Evolutionary conservation across 1,140 invertebrate genomes (phyloP), one percentile per base, ranked within the genome.

Genomic region (Diorhabda sublineata): DNA sequence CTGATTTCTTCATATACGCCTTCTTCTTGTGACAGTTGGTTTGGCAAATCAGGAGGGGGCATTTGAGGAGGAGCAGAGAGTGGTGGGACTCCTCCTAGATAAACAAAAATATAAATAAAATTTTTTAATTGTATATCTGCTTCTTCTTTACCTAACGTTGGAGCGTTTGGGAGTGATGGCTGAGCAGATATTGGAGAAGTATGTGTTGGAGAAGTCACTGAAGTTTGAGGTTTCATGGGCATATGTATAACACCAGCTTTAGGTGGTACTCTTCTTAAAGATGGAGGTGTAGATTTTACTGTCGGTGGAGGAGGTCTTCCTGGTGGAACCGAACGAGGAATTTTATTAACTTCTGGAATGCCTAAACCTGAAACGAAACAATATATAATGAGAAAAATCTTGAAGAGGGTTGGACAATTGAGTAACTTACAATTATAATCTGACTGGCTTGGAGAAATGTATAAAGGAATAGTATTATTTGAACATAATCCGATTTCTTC

Each of bases 401-500:
- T 26, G 26, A 26, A 26, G 0, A 26, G 26, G 26, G 1, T 26
- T 26, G 26, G 26, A 26, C 1, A 26, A 26, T 26, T 42, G 42
- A 41, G 26, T 59, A 47, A 73, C 75, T 76, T 73, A 80, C 79
- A 81, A 67, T 81, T 81, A 65, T 81, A 80, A 56, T 80, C 77
- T 2, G 76, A 73, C 56, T 77, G 75, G 64, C 69, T 73, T 41
- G 73, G 68, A 41, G 73, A 77, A 5, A 84, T 84, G 75, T 85
- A 89, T 42, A 96, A 82, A 4, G 93, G 89, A 60, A 91, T 84
- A 3, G 93, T 94, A 74, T 94, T 95, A 72, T 91, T 91, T 9
- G 90, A 89, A 81, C 92, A 95, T 7, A 95, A 82, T 61, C 87
- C 88, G 73, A 97, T 88, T 83, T 97, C 94, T 62, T 90, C 87